A percentile compares a stretch with the other conserved stretches of the same genome.
These are phyloP conservation scores for Vulpes vulpes DNA, from an alignment of 2,113 vertebrate species.

Conservation along the genomic window DNA sequence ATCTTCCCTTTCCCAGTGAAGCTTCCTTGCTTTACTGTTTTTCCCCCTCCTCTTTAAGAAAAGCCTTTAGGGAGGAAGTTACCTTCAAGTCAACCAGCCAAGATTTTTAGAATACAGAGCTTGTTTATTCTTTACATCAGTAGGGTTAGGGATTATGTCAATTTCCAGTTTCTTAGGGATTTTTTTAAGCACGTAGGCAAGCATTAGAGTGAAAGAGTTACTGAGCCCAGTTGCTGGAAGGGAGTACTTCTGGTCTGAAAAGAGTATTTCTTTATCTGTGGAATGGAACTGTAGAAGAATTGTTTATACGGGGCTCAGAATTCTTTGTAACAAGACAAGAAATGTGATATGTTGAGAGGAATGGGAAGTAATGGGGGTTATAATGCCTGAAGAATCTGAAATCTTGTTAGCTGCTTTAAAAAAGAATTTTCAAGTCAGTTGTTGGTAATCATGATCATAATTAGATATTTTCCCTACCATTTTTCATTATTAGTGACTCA, in stretches of 20 bases:
- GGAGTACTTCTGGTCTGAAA: neutral
- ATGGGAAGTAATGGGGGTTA: neutral
- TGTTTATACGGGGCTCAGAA: neutral
- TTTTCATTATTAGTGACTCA: neutral
- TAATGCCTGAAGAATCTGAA: neutral
- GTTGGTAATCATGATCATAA: neutral
- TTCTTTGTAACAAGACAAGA: conserved; percentile 22
- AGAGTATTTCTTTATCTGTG: neutral
- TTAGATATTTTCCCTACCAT: neutral
- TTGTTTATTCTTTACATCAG: conserved; percentile 43
- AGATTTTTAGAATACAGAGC: neutral
- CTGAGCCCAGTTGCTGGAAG: conserved; percentile 19
- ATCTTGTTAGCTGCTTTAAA: conserved; percentile 25
- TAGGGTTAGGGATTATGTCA: neutral
- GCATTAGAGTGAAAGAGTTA: neutral
- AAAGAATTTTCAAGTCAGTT: conserved; percentile 8
- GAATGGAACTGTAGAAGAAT: neutral
- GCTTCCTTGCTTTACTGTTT: neutral
- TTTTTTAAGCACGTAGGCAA: neutral
- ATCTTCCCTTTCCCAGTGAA: neutral
- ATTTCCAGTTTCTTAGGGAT: neutral
- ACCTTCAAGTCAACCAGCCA: neutral
- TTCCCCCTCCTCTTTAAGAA: neutral
- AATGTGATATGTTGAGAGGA: neutral
- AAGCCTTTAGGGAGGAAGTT: conserved; percentile 6